Base-by-base conservation (phyloP, 2,888 invertebrate species). In the Drosophila subquinaria region DNA sequence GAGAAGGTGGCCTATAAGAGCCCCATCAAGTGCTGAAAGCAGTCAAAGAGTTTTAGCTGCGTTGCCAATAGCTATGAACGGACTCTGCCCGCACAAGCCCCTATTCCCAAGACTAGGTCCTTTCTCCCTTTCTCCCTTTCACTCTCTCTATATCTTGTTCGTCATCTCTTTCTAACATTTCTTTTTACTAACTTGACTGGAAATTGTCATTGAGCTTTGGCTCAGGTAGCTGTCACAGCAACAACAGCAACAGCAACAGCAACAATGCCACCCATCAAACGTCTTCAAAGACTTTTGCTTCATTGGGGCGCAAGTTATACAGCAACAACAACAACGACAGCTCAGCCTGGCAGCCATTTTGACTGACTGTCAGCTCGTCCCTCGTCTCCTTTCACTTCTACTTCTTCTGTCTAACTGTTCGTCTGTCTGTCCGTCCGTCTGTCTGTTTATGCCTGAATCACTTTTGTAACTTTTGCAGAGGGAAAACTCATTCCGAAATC, bases 401-500 rank as follows among this genome's bases (percentile, higher is more conserved):
- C 35, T 57, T 52, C 36, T 8, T 66, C 55, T 13, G 36, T 65
- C 76, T 35, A 17, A 50, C 33, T 48, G 57, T 76, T 70, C 51
- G 66, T 71, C 59, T 11, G 56, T 20, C 20, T 20, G 20, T 61
- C 56, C 17, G 40, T 57, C 42, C 45, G 48, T 70, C 64, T 36
- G 69, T 55, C 75, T 60, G 65, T 63, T 86, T 86, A 86, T 86
- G 83, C 86, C 82, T 78, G 83, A 84, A 84, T 86, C 88, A 88
- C 83, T 84, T 84, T 88, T 86, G 87, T 73, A 84, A 84, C 88
- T 88, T 88, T 84, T 70, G 61, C 75, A 47, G 20, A 73, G 52
- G 65, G 67, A 87, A 82, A 84, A 82, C 82, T 86, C 81, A 87
- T 87, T 80, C 72, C 75, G 82, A 82, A 87, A 85, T 85, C 72